Base-by-base conservation (phyloP, 1,140 invertebrate genomes). In the Drosophila mayri region DNA sequence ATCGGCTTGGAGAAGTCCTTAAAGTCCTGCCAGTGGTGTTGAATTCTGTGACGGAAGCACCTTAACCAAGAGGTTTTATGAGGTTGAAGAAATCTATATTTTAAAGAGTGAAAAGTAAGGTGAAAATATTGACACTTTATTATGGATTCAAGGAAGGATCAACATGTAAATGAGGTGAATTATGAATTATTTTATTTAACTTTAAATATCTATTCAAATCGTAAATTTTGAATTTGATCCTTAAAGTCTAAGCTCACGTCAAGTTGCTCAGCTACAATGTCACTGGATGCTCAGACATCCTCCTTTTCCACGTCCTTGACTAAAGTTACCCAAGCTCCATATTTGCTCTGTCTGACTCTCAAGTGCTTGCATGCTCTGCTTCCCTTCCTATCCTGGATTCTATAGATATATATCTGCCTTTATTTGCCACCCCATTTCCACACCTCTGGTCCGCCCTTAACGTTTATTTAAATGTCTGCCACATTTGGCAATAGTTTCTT, bases 401-500 rank as follows among this genome's bases (percentile, higher is more conserved):
- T 55, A 57, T 61, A 72, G 25, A 25, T 25, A 35, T 54, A 25
- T 30, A 37, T 38, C 40, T 30, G 12, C 16, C 32, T n/a, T 20
- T 37, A 22, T 46, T 57, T 12, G 30, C 35, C 25, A 22, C 41
- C 44, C 44, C 37, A 55, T 73, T 46, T 61, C 78, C 63, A 76
- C 44, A 30, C 37, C 58, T 18, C 43, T 35, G 22, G 25, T 20
- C n/a, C 44, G 47, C 38, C 35, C 37, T 12, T 52, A 90, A 81
- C 77, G 85, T 81, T 90, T 90, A 90, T 90, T 90, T 90, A 90
- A 90, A 81, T 72, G 85, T 75, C 62, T 79, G 79, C 67, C 74
- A 70, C 78, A 81, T 81, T 85, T 68, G 81, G 75, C 52, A 64
- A 52, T 81, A 81, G 70, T 88, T 76, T 52, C 66, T 47, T 40